A percentile compares a stretch with the other conserved stretches of the same genome.
These are phyloP conservation scores for Melanotaenia maccullochi DNA, from an alignment of 2,797 vertebrate species.

Conservation along the genomic window DNA sequence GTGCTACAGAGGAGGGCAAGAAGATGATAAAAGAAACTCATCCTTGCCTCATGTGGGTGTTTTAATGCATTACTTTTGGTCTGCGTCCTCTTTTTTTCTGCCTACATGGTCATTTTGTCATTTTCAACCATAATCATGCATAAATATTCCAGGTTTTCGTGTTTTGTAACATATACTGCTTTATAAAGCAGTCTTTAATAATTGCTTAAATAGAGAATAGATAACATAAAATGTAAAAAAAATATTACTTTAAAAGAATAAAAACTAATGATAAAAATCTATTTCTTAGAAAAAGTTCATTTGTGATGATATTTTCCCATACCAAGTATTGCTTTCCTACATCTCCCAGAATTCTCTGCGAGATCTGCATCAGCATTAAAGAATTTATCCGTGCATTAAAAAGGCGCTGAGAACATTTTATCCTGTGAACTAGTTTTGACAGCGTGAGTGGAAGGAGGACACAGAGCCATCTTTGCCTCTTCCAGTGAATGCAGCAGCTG, in stretches of 20 bases:
- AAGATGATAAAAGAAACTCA: constrained; percentile 64
- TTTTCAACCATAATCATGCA: constrained; percentile 43
- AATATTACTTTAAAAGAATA: background rate
- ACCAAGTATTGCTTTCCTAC: background rate
- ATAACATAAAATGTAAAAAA: too few relatives aligned
- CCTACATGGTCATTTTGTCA: constrained; percentile 15
- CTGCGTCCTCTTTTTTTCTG: background rate
- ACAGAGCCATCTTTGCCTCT: constrained; percentile 26
- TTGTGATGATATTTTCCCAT: background rate
- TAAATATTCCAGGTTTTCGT: constrained; percentile 44
- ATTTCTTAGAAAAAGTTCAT: background rate
- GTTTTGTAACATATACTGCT: background rate
- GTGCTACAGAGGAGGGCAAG: constrained; percentile 72
- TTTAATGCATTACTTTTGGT: constrained; percentile 44
- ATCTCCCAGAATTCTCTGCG: constrained; percentile 13
- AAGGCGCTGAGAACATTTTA: background rate
- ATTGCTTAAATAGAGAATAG: background rate
- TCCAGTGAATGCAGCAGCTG: constrained; percentile 75
- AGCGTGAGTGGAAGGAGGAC: constrained; percentile 37
- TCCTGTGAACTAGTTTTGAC: constrained; percentile 46
- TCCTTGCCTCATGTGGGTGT: constrained; percentile 48
- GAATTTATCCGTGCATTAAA: background rate
- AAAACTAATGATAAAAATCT: background rate
- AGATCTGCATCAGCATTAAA: background rate
- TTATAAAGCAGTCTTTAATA: background rate